Evolutionary conservation across 2,113 vertebrate species (phyloP).

Genomic region (Leptosomus discolor): DNA sequence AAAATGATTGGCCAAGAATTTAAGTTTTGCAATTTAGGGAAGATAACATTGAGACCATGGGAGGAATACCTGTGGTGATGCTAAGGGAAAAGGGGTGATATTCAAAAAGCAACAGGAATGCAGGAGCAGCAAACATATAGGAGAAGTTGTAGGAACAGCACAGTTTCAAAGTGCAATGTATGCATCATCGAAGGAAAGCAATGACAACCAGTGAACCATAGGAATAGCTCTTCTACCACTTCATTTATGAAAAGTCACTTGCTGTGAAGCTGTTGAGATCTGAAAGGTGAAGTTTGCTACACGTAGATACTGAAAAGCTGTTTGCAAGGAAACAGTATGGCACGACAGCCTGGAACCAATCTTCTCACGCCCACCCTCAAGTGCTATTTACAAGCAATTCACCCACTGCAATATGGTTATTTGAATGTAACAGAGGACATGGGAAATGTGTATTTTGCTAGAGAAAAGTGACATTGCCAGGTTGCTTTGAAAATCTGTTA

Average conservation of each 20-base stretch:
- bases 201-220: not conserved
- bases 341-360: constrained; percentile 43
- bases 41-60: not conserved
- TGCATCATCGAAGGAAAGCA: not conserved
- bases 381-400: constrained; percentile 72
- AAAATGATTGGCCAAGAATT: not conserved
- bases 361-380: constrained; percentile 43
- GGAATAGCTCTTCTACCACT: not conserved
- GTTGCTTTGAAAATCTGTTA: not conserved
- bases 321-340: constrained; percentile 56
- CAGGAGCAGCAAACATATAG: not conserved
- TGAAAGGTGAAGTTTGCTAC: constrained; percentile 31
- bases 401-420: constrained; percentile 69
- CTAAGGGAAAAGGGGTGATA: not conserved
- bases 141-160: not conserved
- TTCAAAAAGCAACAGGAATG: not conserved
- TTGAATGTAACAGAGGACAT: constrained; percentile 35
- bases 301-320: constrained; percentile 27
- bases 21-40: not conserved
- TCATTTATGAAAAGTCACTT: not conserved
- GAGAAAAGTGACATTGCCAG: not conserved
- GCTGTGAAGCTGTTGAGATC: not conserved
- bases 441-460: constrained; percentile 25
- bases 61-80: not conserved
- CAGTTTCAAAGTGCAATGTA: not conserved